Base-by-base conservation (phyloP, 2,113 vertebrate species). In the Salvelinus fontinalis region DNA sequence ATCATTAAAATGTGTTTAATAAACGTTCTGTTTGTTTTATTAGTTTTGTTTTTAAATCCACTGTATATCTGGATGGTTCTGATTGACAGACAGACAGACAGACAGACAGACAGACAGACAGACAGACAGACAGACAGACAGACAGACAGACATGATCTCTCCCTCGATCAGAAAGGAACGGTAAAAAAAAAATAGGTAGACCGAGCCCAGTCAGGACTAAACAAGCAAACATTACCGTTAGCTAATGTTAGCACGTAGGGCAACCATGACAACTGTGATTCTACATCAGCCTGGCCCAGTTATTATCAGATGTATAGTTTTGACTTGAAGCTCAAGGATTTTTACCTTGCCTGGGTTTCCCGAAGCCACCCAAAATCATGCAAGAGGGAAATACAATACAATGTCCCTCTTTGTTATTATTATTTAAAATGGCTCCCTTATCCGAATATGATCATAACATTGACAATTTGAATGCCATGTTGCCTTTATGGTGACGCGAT, bases 21-120 rank as follows among this genome's bases (percentile, higher is more conserved):
- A 90, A 84, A 91, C 76, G 7, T 89, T 82, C 20, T 44, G 29
- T 39, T 68, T 68, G 7, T 48, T 89, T 84, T 31, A 44, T 86
- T 87, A 48, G 79, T 90, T 93, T 95, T 94, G 92, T 95, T 95
- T 92, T 94, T 93, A 95, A 94, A 93, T 94, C 93, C 94, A 92
- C 93, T 95, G 93, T 96, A 93, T 94, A 95, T 94, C 94, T 95
- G 86, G 83, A 85, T 89, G 87, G 85, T 48, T 81, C 29, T 5
- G 80, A 75, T 78, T 16, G 49, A 16, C 3, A 60, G 84, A 77
- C 86, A 84, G 88, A 88, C 0, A 39, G 80, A 75, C 75, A 51
- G 49, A 16, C 1, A 60, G 84, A 77, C 86, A 84, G 88, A 88
- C 0, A 44, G 80, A 75, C 75, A 54, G 49, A 16, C 1, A 60